phyloP scores from a whole-genome alignment of 2,888 invertebrate species.

The Galeruca laticollis region DNA sequence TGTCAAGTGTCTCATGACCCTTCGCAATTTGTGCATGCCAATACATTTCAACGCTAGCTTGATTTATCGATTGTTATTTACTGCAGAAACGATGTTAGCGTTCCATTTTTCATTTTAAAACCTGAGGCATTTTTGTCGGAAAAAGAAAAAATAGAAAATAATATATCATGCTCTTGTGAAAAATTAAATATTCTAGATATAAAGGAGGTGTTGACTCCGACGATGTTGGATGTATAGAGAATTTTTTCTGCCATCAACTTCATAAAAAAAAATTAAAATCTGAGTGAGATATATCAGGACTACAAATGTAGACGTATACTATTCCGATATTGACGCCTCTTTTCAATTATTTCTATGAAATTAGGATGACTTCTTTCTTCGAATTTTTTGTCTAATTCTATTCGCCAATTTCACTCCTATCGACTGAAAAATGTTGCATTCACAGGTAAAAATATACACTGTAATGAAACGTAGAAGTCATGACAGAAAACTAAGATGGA shows the following conservation, averaged over 20 bases:
- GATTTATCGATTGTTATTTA: constrained; percentile 37
- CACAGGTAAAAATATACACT: too few relatives aligned
- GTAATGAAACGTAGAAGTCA: too few relatives aligned
- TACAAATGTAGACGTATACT: too few relatives aligned
- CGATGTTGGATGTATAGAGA: neutral
- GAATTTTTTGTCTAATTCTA: too few relatives aligned
- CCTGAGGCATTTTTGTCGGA: constrained; percentile 15
- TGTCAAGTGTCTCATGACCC: constrained; percentile 21
- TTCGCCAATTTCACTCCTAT: too few relatives aligned
- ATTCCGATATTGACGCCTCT: too few relatives aligned
- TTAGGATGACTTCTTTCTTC: too few relatives aligned
- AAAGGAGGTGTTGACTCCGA: neutral
- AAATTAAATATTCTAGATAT: constrained; percentile 17
- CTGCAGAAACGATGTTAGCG: constrained; percentile 8
- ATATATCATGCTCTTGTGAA: constrained; percentile 21
- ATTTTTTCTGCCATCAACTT: neutral
- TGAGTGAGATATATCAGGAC: too few relatives aligned
- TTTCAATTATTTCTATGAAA: too few relatives aligned
- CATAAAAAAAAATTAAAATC: neutral
- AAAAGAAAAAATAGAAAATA: constrained; percentile 11
- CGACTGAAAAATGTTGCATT: too few relatives aligned
- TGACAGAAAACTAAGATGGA: too few relatives aligned
- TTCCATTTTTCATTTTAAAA: constrained; percentile 34
- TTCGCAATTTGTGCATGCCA: constrained; percentile 20
- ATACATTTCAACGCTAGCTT: constrained; percentile 21